phyloP scores from a whole-genome alignment of 1,140 invertebrate species.

The Pogonus chalceus region DNA sequence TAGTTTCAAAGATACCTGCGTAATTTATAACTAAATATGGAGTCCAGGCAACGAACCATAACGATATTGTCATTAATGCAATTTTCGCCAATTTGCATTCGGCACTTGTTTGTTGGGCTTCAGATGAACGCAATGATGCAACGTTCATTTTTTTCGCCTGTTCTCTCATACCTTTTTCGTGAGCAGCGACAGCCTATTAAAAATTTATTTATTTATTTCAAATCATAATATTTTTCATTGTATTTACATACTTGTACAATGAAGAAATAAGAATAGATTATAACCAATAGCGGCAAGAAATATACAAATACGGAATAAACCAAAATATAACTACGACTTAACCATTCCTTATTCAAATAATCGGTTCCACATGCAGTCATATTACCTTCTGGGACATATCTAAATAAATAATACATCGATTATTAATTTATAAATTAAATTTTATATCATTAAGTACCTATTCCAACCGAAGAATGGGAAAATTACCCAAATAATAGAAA shows the following conservation, averaged over 20 bases:
- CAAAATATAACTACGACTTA: constrained; percentile 56
- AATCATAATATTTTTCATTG: neutral
- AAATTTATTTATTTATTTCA: neutral
- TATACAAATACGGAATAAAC: constrained; percentile 62
- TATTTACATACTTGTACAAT: constrained; percentile 52
- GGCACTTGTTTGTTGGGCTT: constrained; percentile 53
- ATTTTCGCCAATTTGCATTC: constrained; percentile 72
- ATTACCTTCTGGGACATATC: constrained; percentile 81
- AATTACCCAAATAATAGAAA: constrained; percentile 56
- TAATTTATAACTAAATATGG: constrained; percentile 74
- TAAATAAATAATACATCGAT: too few species aligned
- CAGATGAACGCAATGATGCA: constrained; percentile 58
- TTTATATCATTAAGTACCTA: constrained; percentile 40
- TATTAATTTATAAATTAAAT: neutral
- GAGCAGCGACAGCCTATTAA: constrained; percentile 56
- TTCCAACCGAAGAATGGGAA: constrained; percentile 72
- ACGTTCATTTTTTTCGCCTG: constrained; percentile 83
- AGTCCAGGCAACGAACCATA: constrained; percentile 80
- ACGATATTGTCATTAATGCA: constrained; percentile 66
- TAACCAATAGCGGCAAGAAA: constrained; percentile 56
- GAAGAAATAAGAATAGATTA: constrained; percentile 69
- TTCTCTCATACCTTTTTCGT: constrained; percentile 72
- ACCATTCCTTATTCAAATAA: constrained; percentile 58
- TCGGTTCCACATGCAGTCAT: constrained; percentile 80
- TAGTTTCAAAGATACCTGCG: constrained; percentile 57